A percentile compares a stretch with the other conserved stretches of the same genome.
phyloP scores from a whole-genome alignment of 1,140 invertebrate genomes.

The Micrasema longulum region DNA sequence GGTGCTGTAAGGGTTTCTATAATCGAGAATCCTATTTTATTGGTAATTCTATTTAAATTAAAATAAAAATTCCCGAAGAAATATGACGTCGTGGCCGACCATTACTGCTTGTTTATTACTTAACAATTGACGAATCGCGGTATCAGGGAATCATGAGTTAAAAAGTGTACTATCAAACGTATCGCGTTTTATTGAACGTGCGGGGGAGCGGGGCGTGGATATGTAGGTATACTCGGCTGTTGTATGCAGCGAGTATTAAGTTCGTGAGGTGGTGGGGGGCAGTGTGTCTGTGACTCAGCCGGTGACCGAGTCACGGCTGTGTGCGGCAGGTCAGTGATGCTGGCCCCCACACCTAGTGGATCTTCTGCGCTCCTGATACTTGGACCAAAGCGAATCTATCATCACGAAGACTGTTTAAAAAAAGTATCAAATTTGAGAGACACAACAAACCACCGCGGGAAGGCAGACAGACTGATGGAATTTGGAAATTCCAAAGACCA shows the following conservation, averaged over 20 bases:
- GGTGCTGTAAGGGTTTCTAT: too few species aligned
- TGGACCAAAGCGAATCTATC: conserved; percentile 4
- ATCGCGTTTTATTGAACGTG: neutral
- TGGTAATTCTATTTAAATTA: too few species aligned
- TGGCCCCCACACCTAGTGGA: conserved; percentile 22
- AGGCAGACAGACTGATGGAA: too few species aligned
- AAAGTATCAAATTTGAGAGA: too few species aligned
- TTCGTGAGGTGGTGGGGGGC: conserved; percentile 38
- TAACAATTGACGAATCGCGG: conserved; percentile 13
- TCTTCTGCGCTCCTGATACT: conserved; percentile 41
- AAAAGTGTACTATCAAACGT: conserved; percentile 32
- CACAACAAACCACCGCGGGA: neutral
- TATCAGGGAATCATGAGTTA: conserved; percentile 35
- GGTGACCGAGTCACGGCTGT: conserved; percentile 52
- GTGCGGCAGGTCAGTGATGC: conserved; percentile 51
- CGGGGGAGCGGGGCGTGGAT: neutral
- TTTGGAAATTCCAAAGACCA: too few species aligned
- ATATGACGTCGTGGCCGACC: too few species aligned
- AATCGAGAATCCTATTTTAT: too few species aligned
- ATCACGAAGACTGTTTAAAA: conserved; percentile 1
- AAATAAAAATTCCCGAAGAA: too few species aligned
- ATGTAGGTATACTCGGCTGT: conserved; percentile 5
- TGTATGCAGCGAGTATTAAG: conserved; percentile 28
- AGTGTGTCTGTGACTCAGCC: conserved; percentile 51
- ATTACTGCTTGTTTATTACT: too few species aligned